These are phyloP conservation scores for Liodrosophila aerea DNA, from an alignment of 2,888 invertebrate genomes.

Conservation along the genomic window DNA sequence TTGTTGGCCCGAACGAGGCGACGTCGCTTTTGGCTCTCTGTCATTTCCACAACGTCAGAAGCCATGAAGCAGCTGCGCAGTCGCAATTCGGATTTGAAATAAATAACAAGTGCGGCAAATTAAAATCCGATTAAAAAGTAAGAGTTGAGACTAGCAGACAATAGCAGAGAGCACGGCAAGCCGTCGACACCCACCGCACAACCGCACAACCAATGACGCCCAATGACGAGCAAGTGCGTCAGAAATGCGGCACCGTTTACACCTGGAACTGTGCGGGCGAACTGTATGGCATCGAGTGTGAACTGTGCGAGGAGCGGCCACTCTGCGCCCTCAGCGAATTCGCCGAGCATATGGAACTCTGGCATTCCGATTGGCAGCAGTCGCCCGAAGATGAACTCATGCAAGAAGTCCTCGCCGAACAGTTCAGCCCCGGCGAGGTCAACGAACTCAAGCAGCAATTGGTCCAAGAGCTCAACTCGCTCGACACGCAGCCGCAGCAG, in stretches of 20 bases:
- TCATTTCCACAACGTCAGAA: slow-evolving; percentile 60
- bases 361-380: slow-evolving; percentile 71
- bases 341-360: slow-evolving; percentile 75
- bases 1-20: slow-evolving; percentile 48
- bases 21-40: slow-evolving; percentile 24
- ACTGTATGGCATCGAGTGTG: slow-evolving; percentile 74
- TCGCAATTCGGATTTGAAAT: slow-evolving; percentile 48
- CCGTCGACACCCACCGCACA: not conserved
- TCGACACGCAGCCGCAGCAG: slow-evolving; percentile 14
- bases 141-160: slow-evolving; percentile 29
- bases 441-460: slow-evolving; percentile 64
- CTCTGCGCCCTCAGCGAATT: slow-evolving; percentile 74
- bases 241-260: slow-evolving; percentile 73
- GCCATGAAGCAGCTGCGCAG: slow-evolving; percentile 63
- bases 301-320: slow-evolving; percentile 74
- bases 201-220: slow-evolving; percentile 15
- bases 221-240: slow-evolving; percentile 40
- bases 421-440: slow-evolving; percentile 52
- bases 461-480: slow-evolving; percentile 56
- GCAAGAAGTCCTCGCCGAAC: slow-evolving; percentile 65
- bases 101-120: slow-evolving; percentile 43
- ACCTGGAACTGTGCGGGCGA: slow-evolving; percentile 77
- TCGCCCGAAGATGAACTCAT: slow-evolving; percentile 63
- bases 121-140: slow-evolving; percentile 48
- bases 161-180: not conserved